phyloP scores from a whole-genome alignment of 2,113 vertebrate genomes.

The Mungos mungo region DNA sequence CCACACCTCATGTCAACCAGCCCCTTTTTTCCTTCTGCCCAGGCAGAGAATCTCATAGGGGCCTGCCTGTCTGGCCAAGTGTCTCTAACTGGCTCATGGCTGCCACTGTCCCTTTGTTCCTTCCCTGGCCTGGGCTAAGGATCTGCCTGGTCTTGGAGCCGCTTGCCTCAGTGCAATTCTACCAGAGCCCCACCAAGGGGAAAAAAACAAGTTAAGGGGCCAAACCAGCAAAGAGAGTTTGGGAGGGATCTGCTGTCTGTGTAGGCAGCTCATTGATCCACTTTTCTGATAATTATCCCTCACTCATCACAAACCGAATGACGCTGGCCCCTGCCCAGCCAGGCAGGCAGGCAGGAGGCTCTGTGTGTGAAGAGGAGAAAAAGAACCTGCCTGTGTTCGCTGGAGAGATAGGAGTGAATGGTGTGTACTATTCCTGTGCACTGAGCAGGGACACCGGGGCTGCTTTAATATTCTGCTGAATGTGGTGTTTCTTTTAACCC shows the following conservation, averaged over 20 bases:
- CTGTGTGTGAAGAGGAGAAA: constrained; percentile 10
- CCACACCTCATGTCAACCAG: not conserved
- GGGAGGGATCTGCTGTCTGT: not conserved
- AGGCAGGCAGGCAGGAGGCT: constrained; percentile 28
- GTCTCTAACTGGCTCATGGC: not conserved
- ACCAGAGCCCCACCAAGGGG: not conserved
- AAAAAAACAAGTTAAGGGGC: not conserved
- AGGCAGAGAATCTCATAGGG: not conserved
- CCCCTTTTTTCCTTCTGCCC: not conserved
- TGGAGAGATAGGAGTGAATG: constrained; percentile 29
- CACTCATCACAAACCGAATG: constrained; percentile 72
- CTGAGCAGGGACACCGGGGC: constrained; percentile 31
- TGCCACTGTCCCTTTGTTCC: not conserved
- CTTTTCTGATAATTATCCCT: constrained; percentile 73
- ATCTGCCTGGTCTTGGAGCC: not conserved
- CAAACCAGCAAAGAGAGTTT: not conserved
- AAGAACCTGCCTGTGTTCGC: constrained; percentile 52
- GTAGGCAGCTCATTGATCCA: constrained; percentile 67
- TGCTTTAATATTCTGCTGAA: constrained; percentile 78
- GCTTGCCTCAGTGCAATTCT: not conserved
- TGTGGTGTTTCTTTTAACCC: constrained; percentile 77
- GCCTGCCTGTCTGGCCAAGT: not conserved
- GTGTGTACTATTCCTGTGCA: constrained; percentile 32
- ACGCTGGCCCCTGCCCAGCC: constrained; percentile 47
- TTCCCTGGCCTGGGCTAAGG: not conserved